Evolutionary conservation across 1,140 invertebrate genomes (phyloP), one percentile per base, ranked within the genome.

Genomic region (Phortica variegata): DNA sequence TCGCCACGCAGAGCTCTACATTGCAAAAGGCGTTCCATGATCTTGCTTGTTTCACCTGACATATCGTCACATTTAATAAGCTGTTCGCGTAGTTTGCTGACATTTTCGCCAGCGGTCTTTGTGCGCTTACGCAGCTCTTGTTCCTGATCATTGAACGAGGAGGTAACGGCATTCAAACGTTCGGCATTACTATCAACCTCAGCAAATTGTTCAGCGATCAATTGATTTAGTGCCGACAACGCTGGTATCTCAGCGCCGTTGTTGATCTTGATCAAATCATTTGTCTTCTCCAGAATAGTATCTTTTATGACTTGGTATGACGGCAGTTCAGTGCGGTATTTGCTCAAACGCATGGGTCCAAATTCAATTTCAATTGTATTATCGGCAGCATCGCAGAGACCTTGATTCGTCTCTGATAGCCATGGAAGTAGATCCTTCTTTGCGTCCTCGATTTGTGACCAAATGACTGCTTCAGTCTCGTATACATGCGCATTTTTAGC

Each of bases 21-120:
- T 55, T 85, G 85, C 51, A 88, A 83, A 6, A 95, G 80, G 54
- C 91, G 81, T 47, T 85, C 82, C 26, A 95, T 77, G 43, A 95
- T 88, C 68, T 91, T 90, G 3, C 82, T 81, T 71, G 92, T 91
- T 58, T 91, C 87, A 1, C 93, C 93, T 10, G 88, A 90, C 61
- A 93, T 83, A 77, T 95, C 91, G 71, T 97, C 93, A 76, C 90
- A 95, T 76, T 91, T 91, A 9, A 92, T 87, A 1, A 95, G 83
- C 38, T 87, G 82, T 70, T 96, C 93, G 17, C 92, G 82, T 38
- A 95, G 82, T 56, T 85, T 86, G 17, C 84, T 85, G 1, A 93
- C 81, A 41, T 79, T 77, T 40, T 87, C 87, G 26, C 83, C 83
- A 1, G 84, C 79, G 13, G 77, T 78, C 77, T 91, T 92, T 6